These are phyloP conservation scores for Orthonevra nobilis DNA, from an alignment of 2,888 invertebrate genomes.

Conservation along the genomic window DNA sequence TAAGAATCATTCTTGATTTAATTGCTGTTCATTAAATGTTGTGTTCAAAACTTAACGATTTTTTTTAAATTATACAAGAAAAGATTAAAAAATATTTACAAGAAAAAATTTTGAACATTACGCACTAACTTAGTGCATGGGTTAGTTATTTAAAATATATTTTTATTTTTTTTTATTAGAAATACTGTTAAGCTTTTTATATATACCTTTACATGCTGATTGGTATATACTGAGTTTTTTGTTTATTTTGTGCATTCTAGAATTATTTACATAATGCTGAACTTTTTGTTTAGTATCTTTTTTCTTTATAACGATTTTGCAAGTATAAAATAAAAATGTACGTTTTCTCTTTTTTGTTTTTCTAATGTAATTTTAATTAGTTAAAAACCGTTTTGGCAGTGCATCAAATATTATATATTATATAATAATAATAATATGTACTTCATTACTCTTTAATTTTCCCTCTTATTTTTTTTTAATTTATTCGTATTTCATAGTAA, in stretches of 20 bases:
- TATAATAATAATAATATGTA: slow-evolving; percentile 69
- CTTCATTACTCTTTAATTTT: slow-evolving; percentile 54
- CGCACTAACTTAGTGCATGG: slow-evolving; percentile 69
- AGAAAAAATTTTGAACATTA: slow-evolving; percentile 32
- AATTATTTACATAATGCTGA: slow-evolving; percentile 64
- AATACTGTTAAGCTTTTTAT: slow-evolving; percentile 50
- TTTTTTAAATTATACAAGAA: slow-evolving; percentile 26
- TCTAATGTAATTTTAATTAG: slow-evolving; percentile 69
- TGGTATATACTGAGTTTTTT: slow-evolving; percentile 25
- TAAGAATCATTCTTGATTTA: slow-evolving; percentile 48
- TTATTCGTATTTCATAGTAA: slow-evolving; percentile 41
- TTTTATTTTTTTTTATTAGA: slow-evolving; percentile 19
- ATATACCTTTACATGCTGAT: slow-evolving; percentile 37
- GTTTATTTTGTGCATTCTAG: slow-evolving; percentile 59
- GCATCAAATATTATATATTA: slow-evolving; percentile 72
- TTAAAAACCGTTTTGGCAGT: slow-evolving; percentile 74
- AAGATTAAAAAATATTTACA: slow-evolving; percentile 58
- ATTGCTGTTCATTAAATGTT: slow-evolving; percentile 41
- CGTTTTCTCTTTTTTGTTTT: slow-evolving; percentile 38
- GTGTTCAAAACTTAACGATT: slow-evolving; percentile 36
- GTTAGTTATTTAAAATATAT: slow-evolving; percentile 44
- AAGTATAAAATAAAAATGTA: slow-evolving; percentile 68
- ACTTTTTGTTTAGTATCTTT: slow-evolving; percentile 27
- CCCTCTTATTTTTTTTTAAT: slow-evolving; percentile 28
- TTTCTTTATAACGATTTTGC: slow-evolving; percentile 60